Evolutionary conservation across 1,140 invertebrate species (phyloP).

Genomic region (Physella acuta): DNA sequence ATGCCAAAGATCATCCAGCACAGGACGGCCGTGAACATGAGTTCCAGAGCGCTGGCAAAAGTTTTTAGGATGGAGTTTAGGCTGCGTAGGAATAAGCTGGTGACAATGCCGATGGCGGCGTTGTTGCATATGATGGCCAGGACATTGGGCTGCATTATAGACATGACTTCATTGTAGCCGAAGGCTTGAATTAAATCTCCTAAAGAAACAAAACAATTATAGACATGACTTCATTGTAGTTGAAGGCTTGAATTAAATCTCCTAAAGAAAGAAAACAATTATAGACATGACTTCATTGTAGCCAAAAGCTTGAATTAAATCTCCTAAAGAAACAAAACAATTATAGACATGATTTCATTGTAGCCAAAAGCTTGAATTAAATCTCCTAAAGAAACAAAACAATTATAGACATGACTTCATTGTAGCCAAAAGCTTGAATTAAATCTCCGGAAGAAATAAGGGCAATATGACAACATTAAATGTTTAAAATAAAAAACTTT

Average conservation of each 20-base stretch:
- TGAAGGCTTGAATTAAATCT: background rate
- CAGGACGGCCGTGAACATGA: conserved; percentile 86
- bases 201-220: background rate
- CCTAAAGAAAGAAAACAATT: too few relatives aligned
- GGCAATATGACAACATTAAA: too few relatives aligned
- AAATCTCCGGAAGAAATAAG: too few relatives aligned
- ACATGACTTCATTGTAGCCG: conserved; percentile 60
- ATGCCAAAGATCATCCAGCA: conserved; percentile 88
- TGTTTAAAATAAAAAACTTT: too few relatives aligned
- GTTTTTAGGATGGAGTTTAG: conserved; percentile 95
- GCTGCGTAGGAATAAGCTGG: conserved; percentile 88
- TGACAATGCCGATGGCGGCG: conserved; percentile 87
- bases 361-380: too few relatives aligned
- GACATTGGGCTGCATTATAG: conserved; percentile 70
- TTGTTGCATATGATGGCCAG: conserved; percentile 86
- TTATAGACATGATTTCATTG: too few relatives aligned
- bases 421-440: too few relatives aligned
- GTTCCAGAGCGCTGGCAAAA: conserved; percentile 90
- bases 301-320: too few relatives aligned
- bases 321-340: too few relatives aligned
- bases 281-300: too few relatives aligned
- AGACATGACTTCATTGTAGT: background rate
- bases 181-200: conserved; percentile 23
- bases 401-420: too few relatives aligned
- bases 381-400: too few relatives aligned